Percentiles rank a stretch among this genome's conserved stretches.
Evolutionary conservation across 2,797 vertebrate species (phyloP).

Genomic region (Xiphorhynchus erythropygius): DNA sequence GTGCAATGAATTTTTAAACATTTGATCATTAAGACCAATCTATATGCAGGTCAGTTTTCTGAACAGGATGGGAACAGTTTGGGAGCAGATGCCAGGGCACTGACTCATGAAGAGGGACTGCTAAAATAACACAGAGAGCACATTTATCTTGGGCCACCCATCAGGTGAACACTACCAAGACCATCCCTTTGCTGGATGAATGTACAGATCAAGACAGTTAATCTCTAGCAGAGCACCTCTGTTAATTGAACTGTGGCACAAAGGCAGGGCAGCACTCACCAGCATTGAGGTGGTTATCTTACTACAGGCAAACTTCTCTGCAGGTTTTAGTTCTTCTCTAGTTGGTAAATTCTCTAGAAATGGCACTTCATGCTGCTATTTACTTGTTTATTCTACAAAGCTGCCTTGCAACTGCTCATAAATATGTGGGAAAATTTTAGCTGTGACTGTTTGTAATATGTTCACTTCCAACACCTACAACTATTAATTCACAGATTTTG

Average conservation of each 20-base stretch:
- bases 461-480: background rate
- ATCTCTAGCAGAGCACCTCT: constrained; percentile 28
- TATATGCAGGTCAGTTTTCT: constrained; percentile 83
- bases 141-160: constrained; percentile 71
- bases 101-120: constrained; percentile 72
- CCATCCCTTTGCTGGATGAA: constrained; percentile 2
- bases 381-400: background rate
- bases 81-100: constrained; percentile 79
- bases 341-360: background rate
- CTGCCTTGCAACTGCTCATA: background rate
- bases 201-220: constrained; percentile 41
- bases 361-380: background rate
- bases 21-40: constrained; percentile 83
- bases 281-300: background rate
- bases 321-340: background rate
- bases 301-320: background rate
- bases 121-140: constrained; percentile 69
- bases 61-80: constrained; percentile 82
- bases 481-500: background rate
- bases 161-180: constrained; percentile 49
- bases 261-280: background rate
- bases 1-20: constrained; percentile 83
- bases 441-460: background rate
- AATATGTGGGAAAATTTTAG: background rate
- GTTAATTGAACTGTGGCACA: background rate